These are phyloP conservation scores for Caenorhabditis doughertyi DNA, from an alignment of 2,888 invertebrate species.

Conservation along the genomic window DNA sequence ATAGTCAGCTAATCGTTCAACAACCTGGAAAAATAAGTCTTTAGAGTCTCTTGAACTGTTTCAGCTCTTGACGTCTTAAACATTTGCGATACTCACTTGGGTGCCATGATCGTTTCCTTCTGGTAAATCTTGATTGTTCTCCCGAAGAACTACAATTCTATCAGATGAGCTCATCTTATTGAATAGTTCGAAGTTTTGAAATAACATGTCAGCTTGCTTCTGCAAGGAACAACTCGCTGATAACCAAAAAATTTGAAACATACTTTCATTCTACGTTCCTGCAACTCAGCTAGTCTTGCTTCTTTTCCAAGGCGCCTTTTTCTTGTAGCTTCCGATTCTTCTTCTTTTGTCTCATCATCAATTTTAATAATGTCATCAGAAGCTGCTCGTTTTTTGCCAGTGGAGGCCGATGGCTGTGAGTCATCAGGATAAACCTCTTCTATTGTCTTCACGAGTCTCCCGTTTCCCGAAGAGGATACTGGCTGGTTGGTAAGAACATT, in stretches of 20 bases:
- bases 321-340: background rate
- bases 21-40: conserved; percentile 85
- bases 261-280: conserved; percentile 34
- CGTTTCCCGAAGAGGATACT: too few species aligned
- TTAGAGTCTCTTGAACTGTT: background rate
- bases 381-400: background rate
- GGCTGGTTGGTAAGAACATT: too few species aligned
- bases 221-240: conserved; percentile 18
- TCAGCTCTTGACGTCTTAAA: too few species aligned
- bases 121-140: conserved; percentile 88
- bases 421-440: background rate
- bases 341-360: too few species aligned
- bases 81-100: background rate
- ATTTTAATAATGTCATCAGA: background rate
- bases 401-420: background rate
- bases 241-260: background rate
- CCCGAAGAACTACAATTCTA: conserved; percentile 87
- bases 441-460: too few species aligned
- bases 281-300: conserved; percentile 18
- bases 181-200: conserved; percentile 87
- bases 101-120: conserved; percentile 85
- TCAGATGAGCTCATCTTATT: conserved; percentile 86
- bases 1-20: conserved; percentile 90
- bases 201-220: conserved; percentile 88
- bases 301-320: conserved; percentile 25